Evolutionary conservation across 2,113 vertebrate species (phyloP), one percentile per base, ranked within the genome.

Genomic region (Polypterus bichir): DNA sequence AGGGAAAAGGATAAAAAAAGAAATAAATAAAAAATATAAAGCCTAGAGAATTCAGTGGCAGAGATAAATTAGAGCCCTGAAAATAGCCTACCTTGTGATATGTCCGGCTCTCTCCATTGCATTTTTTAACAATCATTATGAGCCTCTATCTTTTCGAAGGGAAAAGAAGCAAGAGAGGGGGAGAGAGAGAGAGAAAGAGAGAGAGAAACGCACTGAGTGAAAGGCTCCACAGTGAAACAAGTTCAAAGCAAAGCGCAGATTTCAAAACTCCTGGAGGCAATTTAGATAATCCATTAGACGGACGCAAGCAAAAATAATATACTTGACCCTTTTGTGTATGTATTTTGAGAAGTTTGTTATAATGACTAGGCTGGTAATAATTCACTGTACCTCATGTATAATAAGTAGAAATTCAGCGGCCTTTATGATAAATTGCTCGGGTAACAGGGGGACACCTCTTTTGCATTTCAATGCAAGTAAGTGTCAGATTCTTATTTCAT

Each of bases 401-500:
- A 89, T 92, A 91, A 91, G 84, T 84, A 88, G 87, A 84, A 89
- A 81, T 76, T 81, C 79, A 68, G 80, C 49, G 69, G 83, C 84
- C 85, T 88, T 90, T 88, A 90, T 94, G 91, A 94, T 92, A 84
- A 94, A 94, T 92, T 90, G 90, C 91, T 74, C 73, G 82, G 81
- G 87, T 91, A 93, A 87, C 77, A 66, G 79, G 82, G 85, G 84
- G 86, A 91, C 89, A 89, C 84, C 89, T 90, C 86, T 84, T 93
- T 94, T 91, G 91, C 91, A 94, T 92, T 92, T 92, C 90, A 94
- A 91, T 92, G 81, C 80, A 69, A 70, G 81, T 80, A 70, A 82
- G 82, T 92, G 91, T 92, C 91, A 92, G 87, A 91, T 89, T 88
- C 88, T 91, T 92, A 92, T 93, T 92, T 90, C 87, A 91, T 92